phyloP scores from a whole-genome alignment of 2,797 vertebrate genomes.

The Lycodopsis pacificus region DNA sequence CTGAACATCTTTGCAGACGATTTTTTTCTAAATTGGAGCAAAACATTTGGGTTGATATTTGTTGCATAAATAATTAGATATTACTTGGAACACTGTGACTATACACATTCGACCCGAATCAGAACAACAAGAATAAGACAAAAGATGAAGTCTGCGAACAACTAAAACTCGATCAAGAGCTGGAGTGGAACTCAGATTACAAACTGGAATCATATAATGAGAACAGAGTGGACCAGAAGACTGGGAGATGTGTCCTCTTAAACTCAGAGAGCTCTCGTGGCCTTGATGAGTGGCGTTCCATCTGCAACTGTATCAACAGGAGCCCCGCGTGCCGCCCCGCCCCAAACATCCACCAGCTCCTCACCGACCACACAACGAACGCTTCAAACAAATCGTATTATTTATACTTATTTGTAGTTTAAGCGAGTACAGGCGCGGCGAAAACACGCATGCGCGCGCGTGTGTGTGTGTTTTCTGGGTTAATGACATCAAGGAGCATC shows the following conservation, averaged over 20 bases:
- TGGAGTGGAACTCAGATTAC: neutral
- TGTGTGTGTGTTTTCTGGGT: neutral
- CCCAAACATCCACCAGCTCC: constrained; percentile 28
- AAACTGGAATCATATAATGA: neutral
- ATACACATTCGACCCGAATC: neutral
- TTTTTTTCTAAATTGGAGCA: neutral
- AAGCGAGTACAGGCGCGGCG: constrained; percentile 30
- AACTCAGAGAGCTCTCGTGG: neutral
- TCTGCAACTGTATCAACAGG: constrained; percentile 1
- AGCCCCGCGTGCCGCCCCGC: constrained; percentile 23
- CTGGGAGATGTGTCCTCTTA: neutral
- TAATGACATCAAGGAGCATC: constrained; percentile 62
- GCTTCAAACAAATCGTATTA: constrained; percentile 51
- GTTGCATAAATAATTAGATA: neutral
- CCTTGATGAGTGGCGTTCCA: neutral
- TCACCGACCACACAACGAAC: constrained; percentile 40
- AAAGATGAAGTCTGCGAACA: neutral
- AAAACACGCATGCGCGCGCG: constrained; percentile 40
- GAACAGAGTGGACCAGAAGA: neutral
- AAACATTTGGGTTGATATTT: neutral
- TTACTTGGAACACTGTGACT: neutral
- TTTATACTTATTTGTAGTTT: constrained; percentile 44
- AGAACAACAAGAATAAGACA: neutral
- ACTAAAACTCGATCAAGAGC: neutral
- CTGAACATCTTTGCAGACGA: neutral